These are phyloP conservation scores for Tinea pellionella DNA, from an alignment of 2,888 invertebrate species.

Conservation along the genomic window DNA sequence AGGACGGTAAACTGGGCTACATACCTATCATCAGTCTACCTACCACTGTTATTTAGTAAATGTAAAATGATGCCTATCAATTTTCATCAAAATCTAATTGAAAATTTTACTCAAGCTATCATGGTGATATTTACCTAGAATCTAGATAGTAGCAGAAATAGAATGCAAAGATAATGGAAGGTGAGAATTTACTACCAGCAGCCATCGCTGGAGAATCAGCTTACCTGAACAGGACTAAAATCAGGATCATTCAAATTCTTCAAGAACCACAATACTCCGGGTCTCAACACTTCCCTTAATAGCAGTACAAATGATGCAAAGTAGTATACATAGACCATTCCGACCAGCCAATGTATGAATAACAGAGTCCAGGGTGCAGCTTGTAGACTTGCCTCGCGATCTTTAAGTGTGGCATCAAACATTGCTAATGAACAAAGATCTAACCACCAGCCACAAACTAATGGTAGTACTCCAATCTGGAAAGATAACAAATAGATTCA, in stretches of 20 bases:
- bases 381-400: slow-evolving; percentile 88
- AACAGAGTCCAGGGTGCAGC: slow-evolving; percentile 96
- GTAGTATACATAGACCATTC: slow-evolving; percentile 99
- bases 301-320: slow-evolving; percentile 96
- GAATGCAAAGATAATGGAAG: no score
- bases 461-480: slow-evolving; percentile 91
- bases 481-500: slow-evolving; percentile 13
- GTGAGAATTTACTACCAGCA: slow-evolving; percentile 13
- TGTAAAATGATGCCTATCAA: no score
- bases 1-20: no score
- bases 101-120: no score
- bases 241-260: slow-evolving; percentile 98
- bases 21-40: no score
- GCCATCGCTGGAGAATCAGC: no score
- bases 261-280: slow-evolving; percentile 98
- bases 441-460: slow-evolving; percentile 99
- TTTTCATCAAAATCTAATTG: no score
- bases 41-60: no score
- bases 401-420: slow-evolving; percentile 90
- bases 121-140: no score
- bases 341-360: slow-evolving; percentile 98
- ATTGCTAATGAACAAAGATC: slow-evolving; percentile 96
- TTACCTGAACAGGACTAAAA: slow-evolving; percentile 96
- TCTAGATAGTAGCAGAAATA: no score
- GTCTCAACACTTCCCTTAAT: slow-evolving; percentile 92